Percentiles rank a stretch among this genome's conserved stretches.
Conservation (phyloP, 2,888 invertebrate genomes). For the Ctenicera cuprea region DNA sequence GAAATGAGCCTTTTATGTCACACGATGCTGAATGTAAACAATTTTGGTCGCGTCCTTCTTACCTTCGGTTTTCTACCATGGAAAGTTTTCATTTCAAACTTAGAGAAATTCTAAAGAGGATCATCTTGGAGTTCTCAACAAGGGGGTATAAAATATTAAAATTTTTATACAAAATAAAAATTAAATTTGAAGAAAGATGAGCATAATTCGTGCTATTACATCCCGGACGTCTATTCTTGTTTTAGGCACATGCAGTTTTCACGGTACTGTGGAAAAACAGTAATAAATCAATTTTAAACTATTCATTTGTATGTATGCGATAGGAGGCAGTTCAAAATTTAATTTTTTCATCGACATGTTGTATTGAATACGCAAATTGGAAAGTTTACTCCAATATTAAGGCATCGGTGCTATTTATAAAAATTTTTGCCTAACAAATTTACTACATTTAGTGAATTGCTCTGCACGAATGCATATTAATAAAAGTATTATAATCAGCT, state of each 20-base stretch:
- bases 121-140: neutral
- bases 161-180: neutral
- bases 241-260: conserved; percentile 6
- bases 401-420: no score
- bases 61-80: neutral
- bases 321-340: neutral
- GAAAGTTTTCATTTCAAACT: neutral
- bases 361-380: conserved; percentile 10
- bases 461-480: neutral
- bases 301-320: conserved; percentile 23
- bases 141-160: conserved; percentile 1
- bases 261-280: neutral
- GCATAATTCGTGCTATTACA: conserved; percentile 4
- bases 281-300: conserved; percentile 10
- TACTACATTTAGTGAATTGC: no score
- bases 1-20: conserved; percentile 50
- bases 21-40: conserved; percentile 49
- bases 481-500: neutral
- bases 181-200: neutral
- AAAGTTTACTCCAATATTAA: neutral
- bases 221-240: neutral
- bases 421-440: no score
- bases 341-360: conserved; percentile 20
- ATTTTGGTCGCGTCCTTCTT: conserved; percentile 39
- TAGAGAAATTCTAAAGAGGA: neutral